Percentiles rank a stretch among this genome's conserved stretches.
These are phyloP conservation scores for Atherinomorus stipes DNA, from an alignment of 2,113 vertebrate species.

Conservation along the genomic window DNA sequence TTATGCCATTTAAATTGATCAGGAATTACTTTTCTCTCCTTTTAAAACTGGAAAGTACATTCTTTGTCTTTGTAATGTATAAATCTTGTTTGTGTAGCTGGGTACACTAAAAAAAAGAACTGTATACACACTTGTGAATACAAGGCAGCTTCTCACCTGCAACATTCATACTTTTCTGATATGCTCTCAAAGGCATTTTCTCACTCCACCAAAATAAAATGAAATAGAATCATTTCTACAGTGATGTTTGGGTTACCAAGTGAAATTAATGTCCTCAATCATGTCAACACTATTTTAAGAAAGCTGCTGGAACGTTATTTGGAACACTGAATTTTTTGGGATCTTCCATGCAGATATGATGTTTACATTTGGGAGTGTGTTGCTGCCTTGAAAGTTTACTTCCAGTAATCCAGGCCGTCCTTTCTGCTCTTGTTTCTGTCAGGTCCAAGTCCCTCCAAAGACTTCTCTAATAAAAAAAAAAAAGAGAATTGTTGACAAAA, in stretches of 20 bases:
- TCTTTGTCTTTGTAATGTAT: not conserved
- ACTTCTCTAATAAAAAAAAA: slow-evolving; percentile 7
- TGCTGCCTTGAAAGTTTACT: not conserved
- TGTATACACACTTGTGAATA: slow-evolving; percentile 4
- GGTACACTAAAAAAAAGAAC: not conserved
- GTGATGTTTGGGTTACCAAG: slow-evolving; percentile 5
- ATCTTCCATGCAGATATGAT: not conserved
- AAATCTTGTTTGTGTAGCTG: not conserved
- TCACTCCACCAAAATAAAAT: too few species aligned
- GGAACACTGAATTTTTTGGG: not conserved
- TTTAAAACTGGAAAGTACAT: not conserved
- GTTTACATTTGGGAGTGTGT: slow-evolving; percentile 31
- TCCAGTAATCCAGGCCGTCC: not conserved
- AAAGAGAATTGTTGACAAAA: slow-evolving; percentile 28
- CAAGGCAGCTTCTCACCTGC: slow-evolving; percentile 6
- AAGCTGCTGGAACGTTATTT: not conserved
- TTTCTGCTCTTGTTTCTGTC: slow-evolving; percentile 30
- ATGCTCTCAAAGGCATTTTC: not conserved
- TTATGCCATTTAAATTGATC: slow-evolving; percentile 24
- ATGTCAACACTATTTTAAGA: slow-evolving; percentile 16
- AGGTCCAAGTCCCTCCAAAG: slow-evolving; percentile 7
- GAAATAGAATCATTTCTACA: not conserved
- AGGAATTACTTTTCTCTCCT: slow-evolving; percentile 21
- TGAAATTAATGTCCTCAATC: not conserved
- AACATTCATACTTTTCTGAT: not conserved